These are phyloP conservation scores for Disparrhopalites patrizii DNA, from an alignment of 2,888 invertebrate genomes.

Conservation along the genomic window DNA sequence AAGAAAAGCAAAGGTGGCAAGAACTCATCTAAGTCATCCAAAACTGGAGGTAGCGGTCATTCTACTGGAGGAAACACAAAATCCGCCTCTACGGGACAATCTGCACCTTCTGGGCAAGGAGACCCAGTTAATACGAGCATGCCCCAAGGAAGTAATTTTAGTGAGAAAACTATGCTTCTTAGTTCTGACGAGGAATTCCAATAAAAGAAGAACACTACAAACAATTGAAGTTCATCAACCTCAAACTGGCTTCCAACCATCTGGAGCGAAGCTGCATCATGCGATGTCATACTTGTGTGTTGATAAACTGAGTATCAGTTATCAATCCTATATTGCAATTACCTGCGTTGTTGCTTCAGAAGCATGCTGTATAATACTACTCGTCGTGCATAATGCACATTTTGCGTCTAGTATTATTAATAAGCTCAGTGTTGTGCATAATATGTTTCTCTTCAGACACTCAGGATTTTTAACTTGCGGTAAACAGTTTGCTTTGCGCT, in stretches of 20 bases:
- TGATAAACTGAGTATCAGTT: no score
- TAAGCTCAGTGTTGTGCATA: no score
- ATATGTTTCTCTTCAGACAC: no score
- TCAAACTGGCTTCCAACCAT: background rate
- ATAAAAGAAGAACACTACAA: slow-evolving; percentile 55
- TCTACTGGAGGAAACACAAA: background rate
- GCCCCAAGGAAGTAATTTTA: slow-evolving; percentile 62
- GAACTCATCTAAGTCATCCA: slow-evolving; percentile 12
- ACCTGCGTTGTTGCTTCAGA: no score
- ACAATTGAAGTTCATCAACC: no score
- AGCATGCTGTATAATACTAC: no score
- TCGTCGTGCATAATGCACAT: no score
- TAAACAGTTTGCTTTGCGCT: no score
- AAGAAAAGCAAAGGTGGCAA: slow-evolving; percentile 20
- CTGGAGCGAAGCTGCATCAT: background rate
- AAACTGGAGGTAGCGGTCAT: background rate
- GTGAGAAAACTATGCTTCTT: slow-evolving; percentile 91
- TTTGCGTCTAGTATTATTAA: no score
- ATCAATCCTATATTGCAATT: no score
- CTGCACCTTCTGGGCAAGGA: slow-evolving; percentile 8
- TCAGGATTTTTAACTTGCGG: no score
- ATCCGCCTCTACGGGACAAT: slow-evolving; percentile 4
- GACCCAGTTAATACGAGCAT: slow-evolving; percentile 33
- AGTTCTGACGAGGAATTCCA: slow-evolving; percentile 95
- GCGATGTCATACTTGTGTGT: background rate